Evolutionary conservation across 2,113 vertebrate genomes (phyloP).

Genomic region (Pseudolaguvia tuberculata): DNA sequence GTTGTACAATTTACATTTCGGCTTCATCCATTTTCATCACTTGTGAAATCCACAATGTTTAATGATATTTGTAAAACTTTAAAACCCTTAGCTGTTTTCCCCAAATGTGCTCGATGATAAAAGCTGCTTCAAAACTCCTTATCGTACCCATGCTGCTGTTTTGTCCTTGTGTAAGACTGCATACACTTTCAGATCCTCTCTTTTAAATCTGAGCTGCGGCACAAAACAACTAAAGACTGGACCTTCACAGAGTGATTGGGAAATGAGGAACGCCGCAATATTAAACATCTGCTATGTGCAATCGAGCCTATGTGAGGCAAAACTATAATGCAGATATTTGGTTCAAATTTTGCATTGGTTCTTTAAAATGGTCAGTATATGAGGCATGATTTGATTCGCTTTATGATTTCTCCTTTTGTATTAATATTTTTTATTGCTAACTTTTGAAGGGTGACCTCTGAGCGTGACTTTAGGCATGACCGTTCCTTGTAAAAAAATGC

Average conservation of each 20-base stretch:
- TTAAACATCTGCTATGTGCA: constrained; percentile 36
- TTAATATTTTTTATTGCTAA: constrained; percentile 14
- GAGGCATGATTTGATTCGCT: constrained; percentile 41
- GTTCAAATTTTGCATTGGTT: constrained; percentile 32
- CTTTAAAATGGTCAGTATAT: constrained; percentile 25
- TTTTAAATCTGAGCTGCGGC: constrained; percentile 19
- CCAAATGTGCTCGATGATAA: constrained; percentile 19
- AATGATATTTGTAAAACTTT: constrained; percentile 31
- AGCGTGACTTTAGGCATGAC: constrained; percentile 42
- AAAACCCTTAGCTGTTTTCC: constrained; percentile 27
- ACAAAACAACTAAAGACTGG: constrained; percentile 36
- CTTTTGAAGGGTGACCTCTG: constrained; percentile 25
- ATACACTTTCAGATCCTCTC: constrained; percentile 18
- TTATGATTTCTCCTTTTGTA: constrained; percentile 22
- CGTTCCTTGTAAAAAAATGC: constrained; percentile 37
- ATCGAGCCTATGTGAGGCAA: constrained; percentile 25
- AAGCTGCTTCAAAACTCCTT: constrained; percentile 32
- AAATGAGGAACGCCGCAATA: constrained; percentile 20
- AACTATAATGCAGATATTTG: constrained; percentile 26
- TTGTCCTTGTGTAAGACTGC: constrained; percentile 38
- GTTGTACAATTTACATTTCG: constrained; percentile 28
- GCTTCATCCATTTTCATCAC: constrained; percentile 19
- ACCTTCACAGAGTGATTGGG: constrained; percentile 29
- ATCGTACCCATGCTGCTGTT: constrained; percentile 30
- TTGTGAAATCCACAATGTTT: constrained; percentile 21